Base-by-base conservation (phyloP, 2,113 vertebrate genomes). In the Carassius gibelio region DNA sequence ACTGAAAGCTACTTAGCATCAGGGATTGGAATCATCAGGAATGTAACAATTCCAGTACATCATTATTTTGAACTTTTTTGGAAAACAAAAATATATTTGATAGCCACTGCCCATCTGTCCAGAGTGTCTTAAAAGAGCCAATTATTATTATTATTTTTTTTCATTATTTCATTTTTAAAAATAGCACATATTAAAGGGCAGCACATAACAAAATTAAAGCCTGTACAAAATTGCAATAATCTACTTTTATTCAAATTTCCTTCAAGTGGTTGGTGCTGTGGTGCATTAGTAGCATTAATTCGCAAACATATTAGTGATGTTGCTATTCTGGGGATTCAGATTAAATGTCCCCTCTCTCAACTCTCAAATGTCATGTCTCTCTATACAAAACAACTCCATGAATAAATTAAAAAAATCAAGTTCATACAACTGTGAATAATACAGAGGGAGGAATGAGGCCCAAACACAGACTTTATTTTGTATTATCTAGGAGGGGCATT, bases 341-440 rank as follows among this genome's bases (percentile, higher is more conserved):
- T 80, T 45, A 23, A 74, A 74, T 10, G 5, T 23, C 4, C 69
- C 30, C 17, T 69, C 15, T 45, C 69, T 72, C 2, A 42, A 36
- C 34, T 13, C 30, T 30, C 30, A 72, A n/a, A 45, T 0, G 1
- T 45, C 2, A 38, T 45, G 36, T 72, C 19, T 23, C 21, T 45
- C 21, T 45, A 45, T 45, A 45, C 21, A 62, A n/a, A 61, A 72
- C 10, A 23, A 23, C 10, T 45, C 69, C 38, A 45, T 45, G 6
- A 38, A 78, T 30, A 55, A 57, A 38, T 34, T 34, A 34, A 34
- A 77, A 15, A 34, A 42, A 26, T 62, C 2, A 4, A 45, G 21
- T 62, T 62, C 59, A n/a, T 23, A 42, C 42, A 64, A 80, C 13
- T 23, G 59, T 80, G n/a, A 80, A 80, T 64, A 80, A 64, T 17